Conservation (phyloP, 2,113 vertebrate genomes). For the Brachyhypopomus occidentalis region DNA sequence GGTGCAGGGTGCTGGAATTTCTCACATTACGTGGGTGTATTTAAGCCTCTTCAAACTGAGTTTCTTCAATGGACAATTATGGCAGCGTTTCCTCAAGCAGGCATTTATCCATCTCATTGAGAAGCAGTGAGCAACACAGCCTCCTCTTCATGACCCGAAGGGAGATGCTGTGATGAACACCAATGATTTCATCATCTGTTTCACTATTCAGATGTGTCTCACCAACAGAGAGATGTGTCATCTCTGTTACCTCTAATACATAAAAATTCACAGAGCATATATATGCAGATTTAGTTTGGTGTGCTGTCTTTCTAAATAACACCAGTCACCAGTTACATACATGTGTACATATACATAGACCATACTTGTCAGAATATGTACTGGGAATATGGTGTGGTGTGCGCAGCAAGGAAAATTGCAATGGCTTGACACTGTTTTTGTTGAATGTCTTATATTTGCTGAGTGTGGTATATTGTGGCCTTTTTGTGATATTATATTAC, state of each 20-base stretch:
- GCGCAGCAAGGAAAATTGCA: background rate
- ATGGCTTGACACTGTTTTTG: no score
- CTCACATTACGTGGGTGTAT: background rate
- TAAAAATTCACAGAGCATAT: background rate
- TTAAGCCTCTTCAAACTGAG: slow-evolving; percentile 29
- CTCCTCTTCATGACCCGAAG: background rate
- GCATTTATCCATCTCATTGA: slow-evolving; percentile 31
- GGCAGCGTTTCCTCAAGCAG: slow-evolving; percentile 10
- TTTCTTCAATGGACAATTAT: slow-evolving; percentile 27
- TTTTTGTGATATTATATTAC: no score
- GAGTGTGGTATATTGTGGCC: no score
- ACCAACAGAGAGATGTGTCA: background rate
- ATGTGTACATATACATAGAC: no score
- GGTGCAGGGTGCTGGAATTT: slow-evolving; percentile 21
- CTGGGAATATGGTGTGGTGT: no score
- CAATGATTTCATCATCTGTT: background rate
- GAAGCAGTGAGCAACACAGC: slow-evolving; percentile 15
- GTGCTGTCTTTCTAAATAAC: slow-evolving; percentile 9
- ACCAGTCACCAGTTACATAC: background rate
- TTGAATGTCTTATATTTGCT: no score
- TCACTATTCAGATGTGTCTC: background rate
- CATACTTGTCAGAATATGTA: background rate
- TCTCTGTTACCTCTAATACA: slow-evolving; percentile 18
- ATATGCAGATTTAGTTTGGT: slow-evolving; percentile 19
- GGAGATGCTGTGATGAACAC: background rate